Conservation (phyloP, 2,888 invertebrate genomes). For the Lasioglossum vierecki region DNA sequence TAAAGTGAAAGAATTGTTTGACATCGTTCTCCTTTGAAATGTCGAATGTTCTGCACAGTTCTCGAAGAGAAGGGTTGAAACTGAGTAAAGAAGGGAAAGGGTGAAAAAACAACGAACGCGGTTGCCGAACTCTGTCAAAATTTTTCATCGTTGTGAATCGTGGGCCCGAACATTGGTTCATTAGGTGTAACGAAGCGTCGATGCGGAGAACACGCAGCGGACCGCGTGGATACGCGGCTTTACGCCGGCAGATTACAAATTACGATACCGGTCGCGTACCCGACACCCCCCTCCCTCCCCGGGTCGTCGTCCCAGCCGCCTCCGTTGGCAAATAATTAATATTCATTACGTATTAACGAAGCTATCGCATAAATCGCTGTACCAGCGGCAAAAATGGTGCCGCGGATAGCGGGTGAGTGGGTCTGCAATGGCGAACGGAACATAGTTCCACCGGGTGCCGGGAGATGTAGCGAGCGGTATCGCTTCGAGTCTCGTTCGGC, state of each 20-base stretch:
- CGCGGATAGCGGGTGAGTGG: slow-evolving; percentile 67
- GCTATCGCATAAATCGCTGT: slow-evolving; percentile 81
- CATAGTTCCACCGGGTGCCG: slow-evolving; percentile 69
- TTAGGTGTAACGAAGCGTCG: slow-evolving; percentile 72
- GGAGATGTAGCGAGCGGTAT: slow-evolving; percentile 77
- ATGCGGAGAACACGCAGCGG: slow-evolving; percentile 69
- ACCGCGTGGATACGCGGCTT: slow-evolving; percentile 69
- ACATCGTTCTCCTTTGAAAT: not conserved
- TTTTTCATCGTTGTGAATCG: slow-evolving; percentile 54
- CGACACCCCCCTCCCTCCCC: not conserved
- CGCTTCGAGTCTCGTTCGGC: slow-evolving; percentile 20
- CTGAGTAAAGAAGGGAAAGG: not conserved
- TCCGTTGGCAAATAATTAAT: slow-evolving; percentile 82
- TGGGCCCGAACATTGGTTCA: slow-evolving; percentile 47
- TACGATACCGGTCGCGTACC: slow-evolving; percentile 71
- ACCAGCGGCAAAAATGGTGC: slow-evolving; percentile 68
- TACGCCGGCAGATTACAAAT: slow-evolving; percentile 80
- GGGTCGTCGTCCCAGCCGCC: slow-evolving; percentile 62
- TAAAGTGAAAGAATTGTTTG: no score
- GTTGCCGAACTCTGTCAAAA: slow-evolving; percentile 22
- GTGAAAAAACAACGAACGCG: not conserved
- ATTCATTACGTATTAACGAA: slow-evolving; percentile 84
- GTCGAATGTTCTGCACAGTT: not conserved
- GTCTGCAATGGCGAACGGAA: slow-evolving; percentile 39
- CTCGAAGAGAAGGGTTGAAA: not conserved